Base-by-base conservation (phyloP, 2,888 invertebrate species). In the Tipula confusa region DNA sequence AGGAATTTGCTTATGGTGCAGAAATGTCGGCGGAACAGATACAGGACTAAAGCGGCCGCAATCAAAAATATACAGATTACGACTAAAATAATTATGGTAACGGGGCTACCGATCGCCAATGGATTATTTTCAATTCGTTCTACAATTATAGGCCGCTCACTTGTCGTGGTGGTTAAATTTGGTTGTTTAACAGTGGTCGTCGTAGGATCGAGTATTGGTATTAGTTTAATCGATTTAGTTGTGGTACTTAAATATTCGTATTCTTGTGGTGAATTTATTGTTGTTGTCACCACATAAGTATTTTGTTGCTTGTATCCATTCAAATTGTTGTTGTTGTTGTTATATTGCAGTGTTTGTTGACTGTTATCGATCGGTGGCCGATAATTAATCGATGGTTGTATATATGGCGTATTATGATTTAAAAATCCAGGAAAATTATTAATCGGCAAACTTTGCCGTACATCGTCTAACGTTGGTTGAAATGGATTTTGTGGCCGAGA, bases 61-160 rank as follows among this genome's bases (percentile, higher is more conserved):
- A 87, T 92, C 86, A 94, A 92, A 15, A 93, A 92, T 1, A 94
- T 92, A 80, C 92, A 91, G 24, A 93, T 93, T 2, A 94, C 92
- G 24, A 93, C 92, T 2, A 94, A 88, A 84, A 95, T 92, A 82
- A 96, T 90, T 29, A 94, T 87, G 85, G 89, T 91, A 82, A 95
- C 90, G 1, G 95, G 94, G 84, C 18, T 84, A 82, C 9, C 83
- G 83, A 38, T 33, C 13, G 79, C 31, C 82, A 5, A 83, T 82
- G 7, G 83, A 31, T 13, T 79, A n/a, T 6, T 84, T 83, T 11
- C 83, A 83, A 86, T 84, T 84, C 86, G 6, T 64, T 87, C 84
- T 15, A 87, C 86, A 86, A 2, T 36, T 0, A 24, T 48, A 18
- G 48, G 13, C 5, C 64, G 24, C 6, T 29, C 31, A n/a, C 31